Conservation (phyloP, 2,888 invertebrate genomes). For the Brachylomia viminalis region DNA sequence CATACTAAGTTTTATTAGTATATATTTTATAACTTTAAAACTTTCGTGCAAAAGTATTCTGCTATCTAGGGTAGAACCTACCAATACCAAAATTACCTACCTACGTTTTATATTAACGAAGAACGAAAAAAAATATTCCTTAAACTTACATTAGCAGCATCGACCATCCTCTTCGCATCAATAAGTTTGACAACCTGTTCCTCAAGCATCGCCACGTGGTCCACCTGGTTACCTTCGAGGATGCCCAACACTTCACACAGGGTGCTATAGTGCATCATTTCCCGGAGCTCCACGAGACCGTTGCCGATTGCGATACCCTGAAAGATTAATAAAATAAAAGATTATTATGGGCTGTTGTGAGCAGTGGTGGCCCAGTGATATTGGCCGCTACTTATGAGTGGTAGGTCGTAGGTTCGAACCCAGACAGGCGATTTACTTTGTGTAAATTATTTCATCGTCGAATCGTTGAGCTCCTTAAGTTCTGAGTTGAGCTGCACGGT, state of each 20-base stretch:
- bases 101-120: neutral
- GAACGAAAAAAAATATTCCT: neutral
- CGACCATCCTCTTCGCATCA: conserved; percentile 82
- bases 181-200: conserved; percentile 81
- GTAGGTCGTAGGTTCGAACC: no score
- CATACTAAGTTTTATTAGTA: neutral
- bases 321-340: conserved; percentile 6
- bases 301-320: conserved; percentile 88
- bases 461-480: no score
- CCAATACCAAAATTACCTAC: neutral
- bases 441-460: no score
- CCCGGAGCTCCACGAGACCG: conserved; percentile 85
- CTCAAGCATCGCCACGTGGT: conserved; percentile 69
- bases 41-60: neutral
- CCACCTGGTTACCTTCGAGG: conserved; percentile 78
- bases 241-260: conserved; percentile 83
- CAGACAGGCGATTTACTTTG: no score
- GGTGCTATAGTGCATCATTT: conserved; percentile 85
- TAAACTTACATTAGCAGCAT: conserved; percentile 76
- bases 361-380: no score
- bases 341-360: no score
- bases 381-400: no score
- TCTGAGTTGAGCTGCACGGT: no score
- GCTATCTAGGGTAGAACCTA: neutral
- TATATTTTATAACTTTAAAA: no score